Conservation (phyloP, 2,113 vertebrate species). For the Antechinus stuartii region DNA sequence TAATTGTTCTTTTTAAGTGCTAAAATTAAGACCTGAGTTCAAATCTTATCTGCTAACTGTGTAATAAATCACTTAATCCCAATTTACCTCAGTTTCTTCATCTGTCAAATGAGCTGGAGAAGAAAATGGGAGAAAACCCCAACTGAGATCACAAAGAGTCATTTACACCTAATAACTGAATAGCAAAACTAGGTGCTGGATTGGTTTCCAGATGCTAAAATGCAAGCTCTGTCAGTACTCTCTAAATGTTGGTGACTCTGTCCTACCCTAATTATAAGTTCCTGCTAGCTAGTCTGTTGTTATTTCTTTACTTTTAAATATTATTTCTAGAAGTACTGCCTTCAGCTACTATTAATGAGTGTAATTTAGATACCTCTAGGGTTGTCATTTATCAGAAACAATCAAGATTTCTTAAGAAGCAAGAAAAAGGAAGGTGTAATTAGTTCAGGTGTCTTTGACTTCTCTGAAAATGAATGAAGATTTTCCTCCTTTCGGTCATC, state of each 20-base stretch:
- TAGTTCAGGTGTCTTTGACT: not conserved
- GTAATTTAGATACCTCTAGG: constrained; percentile 18
- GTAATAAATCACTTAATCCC: not conserved
- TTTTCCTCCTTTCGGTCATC: not conserved
- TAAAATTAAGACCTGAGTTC: not conserved
- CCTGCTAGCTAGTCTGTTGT: not conserved
- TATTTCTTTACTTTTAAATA: constrained; percentile 31
- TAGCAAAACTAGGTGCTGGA: not conserved
- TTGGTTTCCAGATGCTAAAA: not conserved
- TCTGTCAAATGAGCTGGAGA: not conserved
- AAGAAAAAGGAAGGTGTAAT: constrained; percentile 9
- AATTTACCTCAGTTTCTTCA: not conserved
- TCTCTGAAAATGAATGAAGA: not conserved
- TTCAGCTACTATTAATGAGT: constrained; percentile 24
- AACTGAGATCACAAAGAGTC: not conserved
- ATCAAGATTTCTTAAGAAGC: constrained; percentile 24
- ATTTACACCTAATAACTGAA: not conserved
- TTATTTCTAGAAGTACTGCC: not conserved
- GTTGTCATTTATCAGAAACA: constrained; percentile 35
- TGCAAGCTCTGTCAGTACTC: not conserved
- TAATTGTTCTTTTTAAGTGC: not conserved
- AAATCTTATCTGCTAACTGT: not conserved
- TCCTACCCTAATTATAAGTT: not conserved
- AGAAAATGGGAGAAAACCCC: not conserved
- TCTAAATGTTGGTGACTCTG: not conserved